Evolutionary conservation across 2,113 vertebrate genomes (phyloP), one percentile per base, ranked within the genome.

Genomic region (Bujurquina vittata): DNA sequence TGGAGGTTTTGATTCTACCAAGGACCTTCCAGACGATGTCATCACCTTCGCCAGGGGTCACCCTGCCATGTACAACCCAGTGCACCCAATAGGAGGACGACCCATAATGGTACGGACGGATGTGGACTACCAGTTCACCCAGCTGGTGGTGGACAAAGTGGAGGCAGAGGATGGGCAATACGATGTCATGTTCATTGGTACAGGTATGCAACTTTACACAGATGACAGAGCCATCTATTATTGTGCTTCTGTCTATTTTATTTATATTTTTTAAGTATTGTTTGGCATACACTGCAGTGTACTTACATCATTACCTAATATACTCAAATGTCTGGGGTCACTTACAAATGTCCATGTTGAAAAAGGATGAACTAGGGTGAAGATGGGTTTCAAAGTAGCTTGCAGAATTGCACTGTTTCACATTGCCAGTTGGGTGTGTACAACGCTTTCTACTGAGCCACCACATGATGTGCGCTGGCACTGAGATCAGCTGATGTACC

Each of bases 171-270:
- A 99, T 10, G 98, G 98, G 14, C 98, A 99, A 10, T 99, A 99
- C 3, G 98, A 99, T 8, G 98, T 99, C 91, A 97, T 99, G 97
- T 99, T 99, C 93, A 99, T 99, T 6, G 98, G 98, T 91, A 99
- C 98, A 96, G 98, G 98, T 97, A 91, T 57, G 2, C 52, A 54
- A 4, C 15, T 49, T 49, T 29, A 37, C 33, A 33, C 31, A 60
- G 11, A 74, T 35, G 55, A 57, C 55, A 56, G 29, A 0, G 8
- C 22, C 43, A 46, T 67, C 14, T 31, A 18, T 26, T 31, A 56
- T 46, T 26, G 1, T 56, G 49, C 26, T 83, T 81, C n/a, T 31
- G 4, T 52, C 29, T 72, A 22, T 14, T 60, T 59, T 18, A 23
- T 63, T 37, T 26, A 26, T 26, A 26, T 2, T 52, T 75, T 31